Conservation (phyloP, 1,140 invertebrate species). For the Rhyzopertha dominica region DNA sequence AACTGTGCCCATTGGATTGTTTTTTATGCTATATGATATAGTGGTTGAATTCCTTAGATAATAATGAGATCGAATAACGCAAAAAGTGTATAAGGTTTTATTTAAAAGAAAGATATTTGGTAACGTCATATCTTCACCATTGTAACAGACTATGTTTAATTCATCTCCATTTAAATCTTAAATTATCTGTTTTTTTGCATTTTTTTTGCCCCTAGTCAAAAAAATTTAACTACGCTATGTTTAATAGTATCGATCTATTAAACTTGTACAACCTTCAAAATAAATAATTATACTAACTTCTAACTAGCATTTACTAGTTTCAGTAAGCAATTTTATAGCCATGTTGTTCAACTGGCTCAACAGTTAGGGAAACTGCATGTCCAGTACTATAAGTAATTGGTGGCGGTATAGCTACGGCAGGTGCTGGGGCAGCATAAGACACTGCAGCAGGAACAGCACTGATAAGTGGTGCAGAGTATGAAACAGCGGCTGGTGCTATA, state of each 20-base stretch:
- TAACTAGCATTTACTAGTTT: too few relatives aligned
- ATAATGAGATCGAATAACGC: neutral
- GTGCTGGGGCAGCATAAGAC: constrained; percentile 3
- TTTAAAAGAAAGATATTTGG: too few relatives aligned
- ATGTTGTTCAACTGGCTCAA: constrained; percentile 12
- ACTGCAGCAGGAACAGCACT: neutral
- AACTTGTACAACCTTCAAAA: neutral
- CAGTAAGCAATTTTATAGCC: constrained; percentile 13
- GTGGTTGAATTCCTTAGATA: too few relatives aligned
- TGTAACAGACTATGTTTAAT: neutral
- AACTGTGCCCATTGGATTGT: constrained; percentile 4
- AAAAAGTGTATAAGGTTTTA: neutral
- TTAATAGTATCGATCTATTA: neutral
- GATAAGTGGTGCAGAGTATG: neutral
- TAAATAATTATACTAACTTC: too few relatives aligned
- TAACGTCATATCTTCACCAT: too few relatives aligned
- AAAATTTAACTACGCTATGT: neutral
- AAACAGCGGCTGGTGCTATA: neutral
- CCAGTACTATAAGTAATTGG: constrained; percentile 1
- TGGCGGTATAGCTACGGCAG: constrained; percentile 1
- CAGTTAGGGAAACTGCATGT: neutral
- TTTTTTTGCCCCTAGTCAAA: neutral
- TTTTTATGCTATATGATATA: constrained; percentile 14
- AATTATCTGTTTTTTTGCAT: neutral
- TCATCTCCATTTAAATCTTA: neutral